Evolutionary conservation across 2,888 invertebrate genomes (phyloP), one percentile per base, ranked within the genome.

Genomic region (Xestia rhomboidea): DNA sequence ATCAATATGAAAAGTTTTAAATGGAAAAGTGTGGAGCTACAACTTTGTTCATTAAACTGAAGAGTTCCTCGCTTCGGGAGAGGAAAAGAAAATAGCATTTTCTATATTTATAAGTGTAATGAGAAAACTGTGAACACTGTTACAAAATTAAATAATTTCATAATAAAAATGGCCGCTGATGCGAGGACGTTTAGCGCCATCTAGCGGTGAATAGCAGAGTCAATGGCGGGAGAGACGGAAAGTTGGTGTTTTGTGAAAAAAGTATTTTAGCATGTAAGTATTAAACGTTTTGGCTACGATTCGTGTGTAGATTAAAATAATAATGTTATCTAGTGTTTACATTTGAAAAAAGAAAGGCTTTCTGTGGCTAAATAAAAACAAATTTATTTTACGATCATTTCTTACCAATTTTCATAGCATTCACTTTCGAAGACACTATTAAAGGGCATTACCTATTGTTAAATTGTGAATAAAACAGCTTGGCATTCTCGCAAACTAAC

Each of bases 31-130:
- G 92, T 88, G 90, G 88, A 89, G 90, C 90, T 76, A 76, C 91
- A 95, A 95, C 94, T 95, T 95, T 93, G 93, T 95, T 95, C 95
- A 95, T 95, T 95, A 95, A 95, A 94, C 92, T 93, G 93, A 91
- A 90, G 93, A 94, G 92, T 93, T 92, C 84, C 87, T 89, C 88
- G 87, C 89, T 88, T 84, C 87, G 89, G 85, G 87, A 90, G 90
- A 88, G 90, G 91, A 92, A 92, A 90, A 89, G 89, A 90, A 91
- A 91, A 92, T 89, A 90, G 89, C 90, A 83, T 90, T 92, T 90
- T 89, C 84, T 87, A 87, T 89, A 84, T 80, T 84, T 82, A 86
- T 90, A 91, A 89, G 88, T 89, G 87, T 92, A 93, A 93, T 91
- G 90, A 93, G 93, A 92, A 93, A 93, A 93, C 91, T 92, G 91